These are phyloP conservation scores for Gorsachius goisagi DNA, from an alignment of 2,113 vertebrate species.

Conservation along the genomic window DNA sequence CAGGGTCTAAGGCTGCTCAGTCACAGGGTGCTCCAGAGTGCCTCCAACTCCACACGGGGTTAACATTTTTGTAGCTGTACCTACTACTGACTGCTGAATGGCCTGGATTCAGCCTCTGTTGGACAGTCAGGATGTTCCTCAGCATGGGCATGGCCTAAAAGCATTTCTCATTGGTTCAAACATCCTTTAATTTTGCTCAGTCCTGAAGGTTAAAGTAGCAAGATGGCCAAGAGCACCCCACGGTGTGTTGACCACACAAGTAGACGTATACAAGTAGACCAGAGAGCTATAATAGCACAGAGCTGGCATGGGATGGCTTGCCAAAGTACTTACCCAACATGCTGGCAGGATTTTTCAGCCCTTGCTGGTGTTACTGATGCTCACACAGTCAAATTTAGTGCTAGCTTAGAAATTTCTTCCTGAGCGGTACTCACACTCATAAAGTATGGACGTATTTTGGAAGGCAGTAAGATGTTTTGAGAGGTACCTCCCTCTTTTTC, in stretches of 20 bases:
- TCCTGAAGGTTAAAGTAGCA: neutral
- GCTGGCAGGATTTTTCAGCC: neutral
- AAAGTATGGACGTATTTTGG: neutral
- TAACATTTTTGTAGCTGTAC: neutral
- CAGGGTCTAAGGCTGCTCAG: neutral
- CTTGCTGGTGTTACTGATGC: neutral
- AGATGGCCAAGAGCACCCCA: neutral
- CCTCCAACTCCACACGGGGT: fast-evolving
- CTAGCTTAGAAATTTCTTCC: neutral
- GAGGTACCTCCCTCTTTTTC: neutral
- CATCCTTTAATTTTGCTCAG: neutral
- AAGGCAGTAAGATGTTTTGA: neutral
- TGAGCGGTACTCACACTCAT: neutral
- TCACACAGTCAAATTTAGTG: neutral
- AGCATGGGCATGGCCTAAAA: neutral
- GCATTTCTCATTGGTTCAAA: neutral
- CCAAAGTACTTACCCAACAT: neutral
- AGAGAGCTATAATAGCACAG: neutral
- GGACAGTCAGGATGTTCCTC: neutral
- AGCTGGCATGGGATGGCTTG: neutral
- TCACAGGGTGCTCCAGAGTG: neutral
- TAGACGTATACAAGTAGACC: neutral
- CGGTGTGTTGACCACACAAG: neutral
- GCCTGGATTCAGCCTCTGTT: neutral
- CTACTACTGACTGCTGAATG: neutral